phyloP scores from a whole-genome alignment of 2,113 vertebrate species.

The Erinaceus europaeus region DNA sequence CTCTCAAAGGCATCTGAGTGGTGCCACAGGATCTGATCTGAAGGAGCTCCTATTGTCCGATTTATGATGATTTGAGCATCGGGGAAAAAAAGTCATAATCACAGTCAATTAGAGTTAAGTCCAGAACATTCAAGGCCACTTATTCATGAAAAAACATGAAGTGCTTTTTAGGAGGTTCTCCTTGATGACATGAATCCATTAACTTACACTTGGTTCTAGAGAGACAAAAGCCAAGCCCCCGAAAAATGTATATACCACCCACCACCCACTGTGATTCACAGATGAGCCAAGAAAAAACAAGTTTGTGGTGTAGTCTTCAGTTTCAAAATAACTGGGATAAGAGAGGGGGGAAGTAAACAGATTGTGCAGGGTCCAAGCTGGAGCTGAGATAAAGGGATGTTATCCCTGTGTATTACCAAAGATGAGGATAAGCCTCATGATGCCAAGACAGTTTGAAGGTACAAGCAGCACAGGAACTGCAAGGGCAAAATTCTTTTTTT shows the following conservation, averaged over 20 bases:
- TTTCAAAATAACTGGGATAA: not conserved
- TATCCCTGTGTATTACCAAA: no score
- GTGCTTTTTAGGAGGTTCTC: not conserved
- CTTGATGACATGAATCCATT: not conserved
- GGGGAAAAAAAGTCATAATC: not conserved
- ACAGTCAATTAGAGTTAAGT: not conserved
- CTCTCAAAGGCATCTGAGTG: not conserved
- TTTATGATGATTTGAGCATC: not conserved
- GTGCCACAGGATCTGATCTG: not conserved
- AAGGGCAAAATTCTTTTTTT: rapidly evolving
- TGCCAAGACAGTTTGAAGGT: not conserved
- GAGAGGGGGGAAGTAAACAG: not conserved
- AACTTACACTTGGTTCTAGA: not conserved
- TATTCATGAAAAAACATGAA: not conserved
- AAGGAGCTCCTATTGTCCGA: not conserved
- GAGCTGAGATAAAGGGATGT: no score
- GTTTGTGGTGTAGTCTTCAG: not conserved
- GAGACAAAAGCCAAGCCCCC: not conserved
- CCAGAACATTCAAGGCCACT: not conserved
- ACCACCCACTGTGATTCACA: no score
- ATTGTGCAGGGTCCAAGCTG: no score
- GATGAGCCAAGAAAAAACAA: not conserved
- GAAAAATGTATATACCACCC: not conserved
- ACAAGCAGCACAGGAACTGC: not conserved
- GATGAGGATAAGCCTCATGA: rapidly evolving